Evolutionary conservation across 2,888 invertebrate species (phyloP).

Genomic region (Tetranychus truncatus): DNA sequence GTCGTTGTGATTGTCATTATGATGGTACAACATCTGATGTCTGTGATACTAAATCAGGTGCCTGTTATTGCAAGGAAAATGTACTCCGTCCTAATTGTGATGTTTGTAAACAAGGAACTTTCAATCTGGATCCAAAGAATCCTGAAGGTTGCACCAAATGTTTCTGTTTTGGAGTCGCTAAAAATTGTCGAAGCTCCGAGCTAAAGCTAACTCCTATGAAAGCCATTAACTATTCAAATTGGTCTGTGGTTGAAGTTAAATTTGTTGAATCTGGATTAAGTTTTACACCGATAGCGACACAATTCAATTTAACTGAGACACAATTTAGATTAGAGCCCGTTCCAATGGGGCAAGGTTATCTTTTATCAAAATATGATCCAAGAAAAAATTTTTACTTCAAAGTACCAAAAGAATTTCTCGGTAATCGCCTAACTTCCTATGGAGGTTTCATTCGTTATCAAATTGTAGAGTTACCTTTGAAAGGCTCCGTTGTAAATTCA

Average conservation of each 20-base stretch:
- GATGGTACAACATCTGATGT: constrained; percentile 68
- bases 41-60: constrained; percentile 50
- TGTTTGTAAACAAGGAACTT: constrained; percentile 42
- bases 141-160: constrained; percentile 84
- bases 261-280: neutral
- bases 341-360: neutral
- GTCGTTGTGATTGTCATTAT: constrained; percentile 56
- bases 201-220: constrained; percentile 41
- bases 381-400: constrained; percentile 44
- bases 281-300: neutral
- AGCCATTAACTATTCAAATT: neutral
- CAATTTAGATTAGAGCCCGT: neutral
- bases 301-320: neutral
- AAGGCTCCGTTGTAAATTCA: constrained; percentile 35
- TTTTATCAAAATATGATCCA: neutral
- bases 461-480: constrained; percentile 43
- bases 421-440: constrained; percentile 66
- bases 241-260: neutral
- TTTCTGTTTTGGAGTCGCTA: constrained; percentile 87
- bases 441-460: constrained; percentile 65
- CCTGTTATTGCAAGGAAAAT: constrained; percentile 61
- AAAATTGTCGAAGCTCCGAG: constrained; percentile 59
- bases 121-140: constrained; percentile 58
- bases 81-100: constrained; percentile 62
- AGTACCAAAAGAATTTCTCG: constrained; percentile 51